Evolutionary conservation across 2,113 vertebrate genomes (phyloP).

Genomic region (Regulus satrapa): DNA sequence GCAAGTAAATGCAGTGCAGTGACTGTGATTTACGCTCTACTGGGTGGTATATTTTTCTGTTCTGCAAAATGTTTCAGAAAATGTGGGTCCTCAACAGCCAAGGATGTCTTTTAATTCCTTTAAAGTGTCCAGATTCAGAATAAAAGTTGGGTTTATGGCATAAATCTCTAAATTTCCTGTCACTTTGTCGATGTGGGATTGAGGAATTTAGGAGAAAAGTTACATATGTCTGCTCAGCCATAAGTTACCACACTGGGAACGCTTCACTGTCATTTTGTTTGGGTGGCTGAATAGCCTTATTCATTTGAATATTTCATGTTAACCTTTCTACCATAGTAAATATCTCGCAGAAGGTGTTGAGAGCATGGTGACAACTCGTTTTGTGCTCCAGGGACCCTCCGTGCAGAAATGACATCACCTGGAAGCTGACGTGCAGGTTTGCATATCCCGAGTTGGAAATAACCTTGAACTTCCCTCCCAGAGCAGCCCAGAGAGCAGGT

Average conservation of each 20-base stretch:
- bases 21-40: neutral
- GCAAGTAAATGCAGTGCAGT: neutral
- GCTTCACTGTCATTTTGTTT: neutral
- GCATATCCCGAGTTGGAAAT: neutral
- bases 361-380: neutral
- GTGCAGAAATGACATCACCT: neutral
- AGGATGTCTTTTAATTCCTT: neutral
- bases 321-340: neutral
- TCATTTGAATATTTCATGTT: neutral
- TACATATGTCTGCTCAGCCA: neutral
- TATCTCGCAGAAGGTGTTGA: neutral
- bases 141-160: neutral
- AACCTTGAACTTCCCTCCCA: neutral
- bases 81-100: neutral
- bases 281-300: neutral
- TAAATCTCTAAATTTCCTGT: neutral
- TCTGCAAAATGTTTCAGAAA: neutral
- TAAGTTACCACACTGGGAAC: neutral
- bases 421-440: neutral
- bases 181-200: neutral
- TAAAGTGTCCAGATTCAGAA: neutral
- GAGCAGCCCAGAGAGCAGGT: neutral
- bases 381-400: neutral
- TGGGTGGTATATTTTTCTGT: accelerated
- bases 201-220: neutral